Evolutionary conservation across 2,888 invertebrate species (phyloP), one percentile per base, ranked within the genome.

Genomic region (Brachynemurus nebulosus): DNA sequence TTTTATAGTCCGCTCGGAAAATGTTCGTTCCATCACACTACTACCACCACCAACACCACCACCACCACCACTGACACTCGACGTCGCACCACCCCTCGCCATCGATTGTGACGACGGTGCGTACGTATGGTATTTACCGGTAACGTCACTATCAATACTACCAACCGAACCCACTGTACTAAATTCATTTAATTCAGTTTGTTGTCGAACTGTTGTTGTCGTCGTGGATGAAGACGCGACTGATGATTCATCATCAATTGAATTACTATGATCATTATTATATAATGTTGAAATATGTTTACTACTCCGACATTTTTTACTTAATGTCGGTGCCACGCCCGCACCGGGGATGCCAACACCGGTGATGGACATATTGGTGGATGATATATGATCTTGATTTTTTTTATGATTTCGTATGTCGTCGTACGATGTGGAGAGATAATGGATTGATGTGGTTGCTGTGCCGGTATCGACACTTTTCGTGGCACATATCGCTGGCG

Each of bases 371-470:
- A 19, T 20, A 37, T 33, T 33, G 33, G 4, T 33, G 4, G 33
- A 16, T 33, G 16, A 8, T 33, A 16, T 33, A 20, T 18, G 19
- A 17, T 19, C 19, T 19, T 37, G 18, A 19, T 18, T 18, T 19
- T 19, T 33, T 14, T 33, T 33, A 6, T 33, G 12, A 16, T 4
- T 16, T 33, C 12, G 33, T 33, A 33, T 4, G n/a, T 33, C 12
- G n/a, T n/a, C 33, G 33, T 33, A 14, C 33, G 33, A 33, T 33
- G 33, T 33, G 16, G n/a, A 33, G n/a, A n/a, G n/a, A n/a, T n/a
- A n/a, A n/a, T n/a, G n/a, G n/a, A n/a, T n/a, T n/a, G n/a, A n/a
- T n/a, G n/a, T n/a, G n/a, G n/a, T n/a, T n/a, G n/a, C n/a, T n/a
- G n/a, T n/a, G n/a, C n/a, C n/a, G n/a, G n/a, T n/a, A n/a, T n/a